Base-by-base conservation (phyloP, 2,113 vertebrate genomes). In the Furnarius figulus region DNA sequence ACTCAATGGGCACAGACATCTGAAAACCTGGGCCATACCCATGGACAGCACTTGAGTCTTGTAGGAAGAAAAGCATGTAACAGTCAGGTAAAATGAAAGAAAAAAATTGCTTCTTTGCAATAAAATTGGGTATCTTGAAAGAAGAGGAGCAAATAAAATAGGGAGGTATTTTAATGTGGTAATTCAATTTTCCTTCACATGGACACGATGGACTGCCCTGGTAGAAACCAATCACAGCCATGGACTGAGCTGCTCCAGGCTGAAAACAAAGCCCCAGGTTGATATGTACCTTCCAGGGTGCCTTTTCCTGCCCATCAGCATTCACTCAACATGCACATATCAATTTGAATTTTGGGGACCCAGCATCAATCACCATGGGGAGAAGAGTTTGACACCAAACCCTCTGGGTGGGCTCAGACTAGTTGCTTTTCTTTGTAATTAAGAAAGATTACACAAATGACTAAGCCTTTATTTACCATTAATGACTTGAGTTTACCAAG, bases 381-480 rank as follows among this genome's bases (percentile, higher is more conserved):
- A 90, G 73, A 88, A 90, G 30, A 77, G 91, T 95, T 92, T 95
- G 96, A 87, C 80, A 28, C 35, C 0, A 0, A 33, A 92, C 44
- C 62, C 80, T 89, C 91, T 94, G 95, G 86, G 95, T 96, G 95
- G 93, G 92, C 90, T 91, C 80, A n/a, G 67, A 22, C 25, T 30
- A n/a, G 56, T 39, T 95, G 89, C 65, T 95, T 96, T 95, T 62
- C 81, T 93, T 78, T 55, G 66, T 94, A 79, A 94, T 95, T 94
- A 90, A 62, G 73, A 49, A 71, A 88, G 93, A 78, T 97, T 87
- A 86, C n/a, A 49, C 52, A 75, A 88, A 81, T 42, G 85, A 95
- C 91, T 59, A 93, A 89, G 68, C 47, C 23, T 71, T 86, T 91
- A 86, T 95, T 95, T 95, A 84, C 72, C 39, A 44, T 59, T 33